These are phyloP conservation scores for Nomia melanderi DNA, from an alignment of 1,140 invertebrate genomes.

Conservation along the genomic window DNA sequence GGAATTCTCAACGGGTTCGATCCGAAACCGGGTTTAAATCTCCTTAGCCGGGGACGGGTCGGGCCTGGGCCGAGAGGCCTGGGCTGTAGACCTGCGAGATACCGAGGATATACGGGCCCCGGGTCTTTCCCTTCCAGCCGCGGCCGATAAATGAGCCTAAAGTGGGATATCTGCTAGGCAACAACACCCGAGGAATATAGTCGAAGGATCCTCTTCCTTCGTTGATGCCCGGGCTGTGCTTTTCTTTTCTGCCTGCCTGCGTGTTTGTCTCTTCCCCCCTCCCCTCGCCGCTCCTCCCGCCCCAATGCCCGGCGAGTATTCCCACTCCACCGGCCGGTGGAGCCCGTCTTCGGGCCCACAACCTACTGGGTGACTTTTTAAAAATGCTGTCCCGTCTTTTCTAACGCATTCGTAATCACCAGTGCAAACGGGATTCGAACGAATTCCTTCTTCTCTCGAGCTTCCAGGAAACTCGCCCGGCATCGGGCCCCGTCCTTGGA, in stretches of 20 bases:
- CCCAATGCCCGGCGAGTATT: no score
- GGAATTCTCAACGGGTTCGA: slow-evolving; percentile 55
- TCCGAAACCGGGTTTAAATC: slow-evolving; percentile 65
- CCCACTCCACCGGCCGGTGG: no score
- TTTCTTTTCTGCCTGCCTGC: slow-evolving; percentile 33
- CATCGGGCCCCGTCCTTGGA: no score
- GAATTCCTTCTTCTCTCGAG: neutral
- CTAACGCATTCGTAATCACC: slow-evolving; percentile 13
- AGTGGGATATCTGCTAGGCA: slow-evolving; percentile 40
- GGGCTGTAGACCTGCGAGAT: slow-evolving; percentile 38
- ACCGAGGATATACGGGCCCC: neutral
- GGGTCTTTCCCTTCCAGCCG: no score
- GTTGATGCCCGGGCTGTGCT: slow-evolving; percentile 20
- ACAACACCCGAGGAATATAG: slow-evolving; percentile 17
- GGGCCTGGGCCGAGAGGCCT: no score
- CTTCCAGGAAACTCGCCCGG: no score
- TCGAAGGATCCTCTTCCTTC: slow-evolving; percentile 11
- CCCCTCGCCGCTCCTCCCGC: no score
- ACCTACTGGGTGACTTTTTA: slow-evolving; percentile 43
- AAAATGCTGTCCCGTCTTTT: slow-evolving; percentile 3
- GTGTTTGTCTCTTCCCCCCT: slow-evolving; percentile 12
- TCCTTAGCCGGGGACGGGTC: slow-evolving; percentile 49
- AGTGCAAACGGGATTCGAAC: neutral
- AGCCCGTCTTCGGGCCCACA: neutral
- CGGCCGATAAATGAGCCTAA: slow-evolving; percentile 36